Evolutionary conservation across 2,888 invertebrate species (phyloP).

Genomic region (Phengaris alcon): DNA sequence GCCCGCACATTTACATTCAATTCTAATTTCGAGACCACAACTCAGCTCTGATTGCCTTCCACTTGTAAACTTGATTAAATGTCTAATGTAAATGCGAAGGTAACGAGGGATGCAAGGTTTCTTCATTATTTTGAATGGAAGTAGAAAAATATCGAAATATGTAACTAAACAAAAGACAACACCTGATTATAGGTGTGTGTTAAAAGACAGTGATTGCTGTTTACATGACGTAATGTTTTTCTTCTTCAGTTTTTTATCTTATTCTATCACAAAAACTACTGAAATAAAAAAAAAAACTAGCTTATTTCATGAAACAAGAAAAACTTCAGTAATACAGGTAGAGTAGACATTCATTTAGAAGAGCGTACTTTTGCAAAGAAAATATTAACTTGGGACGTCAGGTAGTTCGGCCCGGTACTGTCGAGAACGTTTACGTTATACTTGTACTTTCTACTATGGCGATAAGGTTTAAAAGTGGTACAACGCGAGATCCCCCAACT

Average conservation of each 20-base stretch:
- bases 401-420: slow-evolving; percentile 40
- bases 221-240: no score
- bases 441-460: neutral
- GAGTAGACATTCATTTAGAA: slow-evolving; percentile 28
- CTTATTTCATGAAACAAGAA: neutral
- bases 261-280: no score
- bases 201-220: no score
- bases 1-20: slow-evolving; percentile 81
- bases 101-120: neutral
- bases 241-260: no score
- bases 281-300: neutral
- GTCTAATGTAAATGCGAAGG: slow-evolving; percentile 26
- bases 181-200: no score
- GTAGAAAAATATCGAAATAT: no score
- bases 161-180: no score
- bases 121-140: neutral
- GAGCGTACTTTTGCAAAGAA: slow-evolving; percentile 51
- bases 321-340: neutral
- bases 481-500: neutral
- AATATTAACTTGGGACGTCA: slow-evolving; percentile 65
- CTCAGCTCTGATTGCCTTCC: slow-evolving; percentile 72
- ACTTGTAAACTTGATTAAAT: slow-evolving; percentile 73
- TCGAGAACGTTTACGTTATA: neutral
- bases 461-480: neutral
- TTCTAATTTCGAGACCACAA: slow-evolving; percentile 75